Percentiles rank a stretch among this genome's conserved stretches.
phyloP scores from a whole-genome alignment of 2,113 vertebrate genomes.

The Pomatorhinus ruficollis region DNA sequence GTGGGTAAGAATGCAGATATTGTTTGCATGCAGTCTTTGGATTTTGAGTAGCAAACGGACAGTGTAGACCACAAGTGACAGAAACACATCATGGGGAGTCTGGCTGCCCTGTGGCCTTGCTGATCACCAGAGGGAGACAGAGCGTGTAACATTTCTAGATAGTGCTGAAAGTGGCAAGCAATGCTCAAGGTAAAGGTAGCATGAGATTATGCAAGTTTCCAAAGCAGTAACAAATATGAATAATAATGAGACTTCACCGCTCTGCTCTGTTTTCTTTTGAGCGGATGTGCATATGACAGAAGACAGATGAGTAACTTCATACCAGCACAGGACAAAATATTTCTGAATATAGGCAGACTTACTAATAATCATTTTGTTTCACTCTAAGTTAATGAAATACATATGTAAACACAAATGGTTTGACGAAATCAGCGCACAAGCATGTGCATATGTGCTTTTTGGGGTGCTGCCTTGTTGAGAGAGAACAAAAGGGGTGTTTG shows the following conservation, averaged over 20 bases:
- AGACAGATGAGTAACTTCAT: neutral
- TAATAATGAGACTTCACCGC: neutral
- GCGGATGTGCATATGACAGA: accelerated
- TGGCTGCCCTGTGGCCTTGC: neutral
- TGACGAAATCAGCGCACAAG: neutral
- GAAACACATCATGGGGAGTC: accelerated
- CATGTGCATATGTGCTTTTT: accelerated
- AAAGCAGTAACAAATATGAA: neutral
- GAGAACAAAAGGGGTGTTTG: neutral
- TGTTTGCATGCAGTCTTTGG: neutral
- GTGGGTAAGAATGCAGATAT: neutral
- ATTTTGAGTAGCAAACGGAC: neutral
- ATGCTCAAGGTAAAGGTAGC: neutral
- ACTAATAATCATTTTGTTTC: neutral
- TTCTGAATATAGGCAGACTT: neutral
- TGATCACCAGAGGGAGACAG: conserved; percentile 76
- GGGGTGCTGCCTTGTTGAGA: neutral
- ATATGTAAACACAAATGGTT: neutral
- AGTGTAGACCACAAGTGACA: neutral
- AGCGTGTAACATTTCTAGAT: neutral
- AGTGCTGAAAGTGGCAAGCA: neutral
- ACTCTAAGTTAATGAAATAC: neutral
- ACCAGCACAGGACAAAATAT: neutral
- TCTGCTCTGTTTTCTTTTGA: neutral
- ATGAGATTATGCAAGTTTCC: neutral